Base-by-base conservation (phyloP, 2,797 vertebrate species). In the Mallotus villosus region DNA sequence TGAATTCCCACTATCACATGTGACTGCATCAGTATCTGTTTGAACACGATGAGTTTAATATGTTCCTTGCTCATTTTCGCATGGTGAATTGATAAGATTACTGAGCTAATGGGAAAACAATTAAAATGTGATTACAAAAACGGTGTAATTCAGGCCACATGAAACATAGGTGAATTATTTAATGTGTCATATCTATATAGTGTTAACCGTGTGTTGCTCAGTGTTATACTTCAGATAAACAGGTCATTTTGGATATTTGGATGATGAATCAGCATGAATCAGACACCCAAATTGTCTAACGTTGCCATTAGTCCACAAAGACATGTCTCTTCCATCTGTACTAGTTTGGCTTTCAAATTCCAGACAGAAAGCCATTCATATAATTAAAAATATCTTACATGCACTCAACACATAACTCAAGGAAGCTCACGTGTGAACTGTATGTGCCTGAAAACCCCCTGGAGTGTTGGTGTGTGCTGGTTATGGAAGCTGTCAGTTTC, bases 1-100 rank as follows among this genome's bases (percentile, higher is more conserved):
- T 67, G 66, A 61, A 61, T 46, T 29, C 73, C 55, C 32, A 27
- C 59, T 21, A 49, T 59, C 29, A 62, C 65, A 73, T 76, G 41
- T 46, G 32, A 25, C 69, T 69, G 74, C 67, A 63, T 55, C 62
- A 72, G 24, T 63, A 1, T 4, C 19, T 46, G 55, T 64, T 22
- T 25, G 53, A n/a, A 55, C 16, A 17, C 1, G 1, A 14, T 74
- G 22, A 22, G 2, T 8, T 46, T 12, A 59, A 4, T 64, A 49
- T 61, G 22, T 61, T 61, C 22, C 24, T 14, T 9, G 21, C 41
- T 49, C 17, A 17, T 21, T 24, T 2, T 24, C 2, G n/a, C 1
- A 6, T 6, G 5, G 7, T 17, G 16, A 17, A n/a, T n/a, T 16
- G 19, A 55, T 55, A 55, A 4, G 11, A 55, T 55, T 55, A 55